Percentiles rank a stretch among this genome's conserved stretches.
phyloP scores from a whole-genome alignment of 2,113 vertebrate species.

The Centropus unirufus region DNA sequence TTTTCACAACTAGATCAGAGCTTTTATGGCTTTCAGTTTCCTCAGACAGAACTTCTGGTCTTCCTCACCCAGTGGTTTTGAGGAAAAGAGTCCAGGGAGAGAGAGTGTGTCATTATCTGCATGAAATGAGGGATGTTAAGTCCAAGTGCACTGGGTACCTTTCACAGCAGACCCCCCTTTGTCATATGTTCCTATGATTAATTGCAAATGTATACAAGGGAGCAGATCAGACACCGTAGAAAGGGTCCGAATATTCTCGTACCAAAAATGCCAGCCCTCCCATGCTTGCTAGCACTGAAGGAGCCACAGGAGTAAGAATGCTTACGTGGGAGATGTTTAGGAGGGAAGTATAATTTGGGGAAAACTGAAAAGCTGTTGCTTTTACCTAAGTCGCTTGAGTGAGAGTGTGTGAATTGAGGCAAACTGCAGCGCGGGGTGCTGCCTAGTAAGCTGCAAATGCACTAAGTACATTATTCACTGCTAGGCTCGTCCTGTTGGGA shows the following conservation, averaged over 20 bases:
- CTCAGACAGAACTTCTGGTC: background rate
- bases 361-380: slow-evolving; percentile 3
- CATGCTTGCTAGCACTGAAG: background rate
- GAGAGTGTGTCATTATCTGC: background rate
- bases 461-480: background rate
- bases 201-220: slow-evolving; percentile 34
- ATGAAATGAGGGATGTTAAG: background rate
- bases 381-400: background rate
- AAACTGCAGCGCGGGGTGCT: background rate
- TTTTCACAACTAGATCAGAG: background rate
- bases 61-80: background rate
- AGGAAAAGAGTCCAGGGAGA: background rate
- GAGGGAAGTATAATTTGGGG: background rate
- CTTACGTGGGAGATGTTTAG: slow-evolving; percentile 5
- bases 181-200: slow-evolving; percentile 1
- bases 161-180: background rate
- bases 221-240: background rate
- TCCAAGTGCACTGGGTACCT: background rate
- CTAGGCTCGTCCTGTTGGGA: background rate
- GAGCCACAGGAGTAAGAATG: slow-evolving; percentile 27
- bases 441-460: slow-evolving; percentile 41
- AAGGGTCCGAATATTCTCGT: background rate
- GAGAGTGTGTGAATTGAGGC: background rate
- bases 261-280: slow-evolving; percentile 28
- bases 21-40: slow-evolving; percentile 13